These are phyloP conservation scores for Scleropages formosus DNA, from an alignment of 2,797 vertebrate species.

Conservation along the genomic window DNA sequence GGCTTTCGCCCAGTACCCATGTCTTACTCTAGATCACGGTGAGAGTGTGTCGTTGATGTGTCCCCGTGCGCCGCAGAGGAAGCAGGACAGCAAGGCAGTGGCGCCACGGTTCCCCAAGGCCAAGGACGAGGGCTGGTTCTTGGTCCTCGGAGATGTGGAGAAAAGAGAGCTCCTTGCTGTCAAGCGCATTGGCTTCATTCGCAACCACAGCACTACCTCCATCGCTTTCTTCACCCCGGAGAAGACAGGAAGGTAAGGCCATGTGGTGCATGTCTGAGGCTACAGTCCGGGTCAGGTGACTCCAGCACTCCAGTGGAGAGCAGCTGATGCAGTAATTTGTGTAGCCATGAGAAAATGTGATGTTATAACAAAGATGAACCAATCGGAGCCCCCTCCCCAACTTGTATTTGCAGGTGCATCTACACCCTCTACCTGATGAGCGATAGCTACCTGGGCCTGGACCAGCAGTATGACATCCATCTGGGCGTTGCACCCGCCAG, in stretches of 20 bases:
- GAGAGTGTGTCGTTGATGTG: not conserved
- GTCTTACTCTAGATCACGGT: not conserved
- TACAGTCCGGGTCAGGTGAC: not conserved
- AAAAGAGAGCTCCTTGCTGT: slow-evolving; percentile 86
- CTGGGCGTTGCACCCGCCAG: slow-evolving; percentile 74
- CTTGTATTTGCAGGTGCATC: slow-evolving; percentile 74
- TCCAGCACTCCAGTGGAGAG: not conserved
- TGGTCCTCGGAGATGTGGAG: slow-evolving; percentile 89
- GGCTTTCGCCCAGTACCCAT: not conserved
- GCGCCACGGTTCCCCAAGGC: slow-evolving; percentile 86
- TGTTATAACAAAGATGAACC: not conserved
- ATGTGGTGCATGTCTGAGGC: not conserved
- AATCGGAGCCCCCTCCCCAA: not conserved
- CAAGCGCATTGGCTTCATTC: slow-evolving; percentile 86
- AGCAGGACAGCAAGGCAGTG: slow-evolving; percentile 84
- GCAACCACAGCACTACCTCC: slow-evolving; percentile 67
- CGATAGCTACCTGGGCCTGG: slow-evolving; percentile 95
- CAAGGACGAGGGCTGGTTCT: slow-evolving; percentile 96
- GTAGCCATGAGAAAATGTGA: not conserved
- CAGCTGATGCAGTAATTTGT: not conserved
- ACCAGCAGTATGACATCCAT: slow-evolving; percentile 94
- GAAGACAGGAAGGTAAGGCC: slow-evolving; percentile 80
- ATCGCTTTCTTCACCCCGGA: slow-evolving; percentile 92
- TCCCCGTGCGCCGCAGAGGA: slow-evolving; percentile 71
- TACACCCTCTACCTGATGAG: slow-evolving; percentile 96